Evolutionary conservation across 1,140 invertebrate genomes (phyloP).

Genomic region (Bombus difficillimus): DNA sequence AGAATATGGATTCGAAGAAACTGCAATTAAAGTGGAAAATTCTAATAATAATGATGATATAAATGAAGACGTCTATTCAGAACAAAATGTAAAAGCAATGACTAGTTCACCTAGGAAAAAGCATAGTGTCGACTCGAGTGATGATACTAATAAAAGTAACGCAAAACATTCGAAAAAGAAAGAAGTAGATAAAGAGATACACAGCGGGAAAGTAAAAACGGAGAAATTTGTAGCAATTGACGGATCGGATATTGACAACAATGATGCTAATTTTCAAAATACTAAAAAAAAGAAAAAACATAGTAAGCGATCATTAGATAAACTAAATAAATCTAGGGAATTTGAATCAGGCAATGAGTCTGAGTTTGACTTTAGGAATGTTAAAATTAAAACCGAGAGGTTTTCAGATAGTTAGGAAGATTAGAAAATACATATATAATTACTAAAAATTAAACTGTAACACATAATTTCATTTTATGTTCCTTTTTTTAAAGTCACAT

Average conservation of each 20-base stretch:
- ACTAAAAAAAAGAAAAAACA: background rate
- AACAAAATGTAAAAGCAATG: background rate
- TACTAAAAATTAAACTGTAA: background rate
- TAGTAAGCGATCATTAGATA: background rate
- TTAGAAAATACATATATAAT: background rate
- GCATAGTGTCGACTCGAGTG: background rate
- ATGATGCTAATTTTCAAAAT: background rate
- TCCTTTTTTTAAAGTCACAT: background rate
- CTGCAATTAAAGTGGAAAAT: slow-evolving; percentile 12
- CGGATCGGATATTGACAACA: background rate
- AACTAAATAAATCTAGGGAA: slow-evolving; percentile 3
- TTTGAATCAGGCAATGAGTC: background rate
- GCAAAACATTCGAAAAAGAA: background rate
- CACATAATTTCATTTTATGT: background rate
- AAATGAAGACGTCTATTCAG: background rate
- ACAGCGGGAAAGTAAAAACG: background rate
- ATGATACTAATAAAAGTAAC: background rate
- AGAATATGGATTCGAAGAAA: background rate
- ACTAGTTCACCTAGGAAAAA: background rate
- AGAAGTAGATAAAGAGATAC: background rate
- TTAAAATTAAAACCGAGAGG: slow-evolving; percentile 15
- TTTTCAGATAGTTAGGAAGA: background rate
- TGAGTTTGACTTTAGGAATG: background rate
- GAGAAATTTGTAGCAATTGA: background rate
- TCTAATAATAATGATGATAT: background rate